A percentile compares a stretch with the other conserved stretches of the same genome.
These are phyloP conservation scores for Enteromius afrohamiltoni DNA, from an alignment of 2,797 vertebrate species.

Conservation along the genomic window DNA sequence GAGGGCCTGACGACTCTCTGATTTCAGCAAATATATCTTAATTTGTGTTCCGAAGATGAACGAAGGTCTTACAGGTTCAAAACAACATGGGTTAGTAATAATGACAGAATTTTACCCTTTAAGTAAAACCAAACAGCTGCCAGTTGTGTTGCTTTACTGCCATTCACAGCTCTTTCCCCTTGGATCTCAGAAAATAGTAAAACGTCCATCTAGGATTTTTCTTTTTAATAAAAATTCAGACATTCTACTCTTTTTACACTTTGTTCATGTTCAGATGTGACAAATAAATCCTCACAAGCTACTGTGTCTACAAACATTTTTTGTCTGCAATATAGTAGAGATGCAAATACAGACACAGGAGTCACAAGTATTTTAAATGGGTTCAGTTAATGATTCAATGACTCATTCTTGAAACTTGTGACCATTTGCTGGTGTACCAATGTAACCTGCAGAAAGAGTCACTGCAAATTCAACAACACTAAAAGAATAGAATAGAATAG, in stretches of 20 bases:
- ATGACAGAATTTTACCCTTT: too few species aligned
- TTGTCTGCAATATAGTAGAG: too few species aligned
- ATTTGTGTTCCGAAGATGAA: too few species aligned
- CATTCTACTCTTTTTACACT: background rate
- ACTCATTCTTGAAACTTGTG: background rate
- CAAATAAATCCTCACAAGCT: background rate
- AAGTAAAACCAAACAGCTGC: too few species aligned
- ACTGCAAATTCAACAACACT: background rate
- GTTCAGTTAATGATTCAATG: background rate
- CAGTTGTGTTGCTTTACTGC: background rate
- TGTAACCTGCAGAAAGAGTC: background rate
- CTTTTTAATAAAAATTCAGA: background rate
- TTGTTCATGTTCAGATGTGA: background rate
- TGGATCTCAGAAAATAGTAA: background rate
- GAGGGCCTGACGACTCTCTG: too few species aligned
- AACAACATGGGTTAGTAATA: too few species aligned
- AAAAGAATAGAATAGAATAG: too few species aligned
- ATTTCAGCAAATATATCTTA: too few species aligned
- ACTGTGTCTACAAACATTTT: background rate
- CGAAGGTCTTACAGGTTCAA: too few species aligned
- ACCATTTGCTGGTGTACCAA: background rate
- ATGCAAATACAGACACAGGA: background rate
- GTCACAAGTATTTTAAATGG: background rate
- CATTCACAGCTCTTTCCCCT: background rate
- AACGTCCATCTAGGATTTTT: background rate